Base-by-base conservation (phyloP, 1,140 invertebrate species). In the Neodiprion pinetum region DNA sequence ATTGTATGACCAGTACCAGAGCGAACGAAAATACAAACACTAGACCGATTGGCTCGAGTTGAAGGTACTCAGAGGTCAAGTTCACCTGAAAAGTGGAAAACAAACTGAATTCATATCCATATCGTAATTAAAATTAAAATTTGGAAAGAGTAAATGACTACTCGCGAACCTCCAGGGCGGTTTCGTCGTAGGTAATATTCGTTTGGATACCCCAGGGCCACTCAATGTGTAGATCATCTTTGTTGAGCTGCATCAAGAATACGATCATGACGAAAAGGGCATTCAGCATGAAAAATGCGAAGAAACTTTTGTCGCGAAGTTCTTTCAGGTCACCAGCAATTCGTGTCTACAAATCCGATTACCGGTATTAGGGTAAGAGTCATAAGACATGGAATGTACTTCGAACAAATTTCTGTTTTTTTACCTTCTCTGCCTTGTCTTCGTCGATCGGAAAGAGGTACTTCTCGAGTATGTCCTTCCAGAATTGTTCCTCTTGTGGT, bases 241-340 rank as follows among this genome's bases (percentile, higher is more conserved):
- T 94, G 77, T 95, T 92, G 65, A 95, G 84, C 87, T 96, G 95
- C 76, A 97, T 90, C 66, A 96, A 87, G 76, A 96, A 94, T 0
- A 96, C 91, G 67, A 95, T 91, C 23, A 96, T 86, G 28, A 96
- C 94, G 85, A 96, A 97, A 2, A 97, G 88, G 8, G 93, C 91
- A 85, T 97, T 97, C 3, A 96, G 86, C 92, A 96, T 96, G 69
- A 95, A 93, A 84, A 96, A 96, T 65, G 93, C 93, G 79, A 95
- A 94, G 1, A 94, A 90, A 74, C 91, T 90, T 79, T 94, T 92
- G 82, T 96, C 93, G 12, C 95, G 89, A 17, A 96, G 85, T 48
- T 92, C 90, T 72, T 90, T 91, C 48, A 96, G 85, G 28, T 92
- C 91, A 68, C 89, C 84, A n/a, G 53, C 53, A n/a, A 61, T 61